Conservation (phyloP, 2,888 invertebrate species). For the Sarcophaga carnaria region DNA sequence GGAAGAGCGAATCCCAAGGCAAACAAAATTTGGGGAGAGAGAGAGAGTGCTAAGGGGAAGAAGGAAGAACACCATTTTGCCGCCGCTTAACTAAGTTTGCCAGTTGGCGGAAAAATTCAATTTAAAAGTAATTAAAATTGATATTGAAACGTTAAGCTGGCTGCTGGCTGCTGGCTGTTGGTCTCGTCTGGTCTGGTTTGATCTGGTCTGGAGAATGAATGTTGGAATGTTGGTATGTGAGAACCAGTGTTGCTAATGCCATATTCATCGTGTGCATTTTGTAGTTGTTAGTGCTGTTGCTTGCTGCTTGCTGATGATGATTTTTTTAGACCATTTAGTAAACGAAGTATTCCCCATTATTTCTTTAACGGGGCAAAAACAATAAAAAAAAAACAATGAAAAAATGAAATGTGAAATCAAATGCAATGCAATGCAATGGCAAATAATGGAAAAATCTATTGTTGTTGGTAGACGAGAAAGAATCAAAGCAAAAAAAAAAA, state of each 20-base stretch:
- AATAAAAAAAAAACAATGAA: slow-evolving; percentile 1
- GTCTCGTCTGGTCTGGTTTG: neutral
- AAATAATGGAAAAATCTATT: neutral
- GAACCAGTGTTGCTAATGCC: no score
- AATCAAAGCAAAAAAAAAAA: neutral
- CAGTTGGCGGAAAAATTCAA: slow-evolving; percentile 66
- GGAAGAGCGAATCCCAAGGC: neutral
- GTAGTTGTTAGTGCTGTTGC: no score
- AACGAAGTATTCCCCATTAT: no score
- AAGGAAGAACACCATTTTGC: neutral
- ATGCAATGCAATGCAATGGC: neutral
- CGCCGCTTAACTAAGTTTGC: slow-evolving; percentile 58
- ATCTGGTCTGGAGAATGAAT: no score
- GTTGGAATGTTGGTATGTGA: no score
- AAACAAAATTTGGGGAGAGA: neutral
- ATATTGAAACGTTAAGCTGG: slow-evolving; percentile 65
- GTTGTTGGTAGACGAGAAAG: neutral
- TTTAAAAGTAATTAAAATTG: slow-evolving; percentile 68
- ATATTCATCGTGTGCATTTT: no score
- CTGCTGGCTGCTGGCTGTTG: slow-evolving; percentile 2
- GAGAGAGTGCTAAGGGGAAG: neutral
- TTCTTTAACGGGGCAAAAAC: neutral
- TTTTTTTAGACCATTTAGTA: no score
- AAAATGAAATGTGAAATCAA: slow-evolving; percentile 6
- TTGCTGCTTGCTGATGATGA: no score